Percentiles rank a stretch among this genome's conserved stretches.
These are phyloP conservation scores for Homalodisca vitripennis DNA, from an alignment of 1,140 invertebrate species.

Conservation along the genomic window DNA sequence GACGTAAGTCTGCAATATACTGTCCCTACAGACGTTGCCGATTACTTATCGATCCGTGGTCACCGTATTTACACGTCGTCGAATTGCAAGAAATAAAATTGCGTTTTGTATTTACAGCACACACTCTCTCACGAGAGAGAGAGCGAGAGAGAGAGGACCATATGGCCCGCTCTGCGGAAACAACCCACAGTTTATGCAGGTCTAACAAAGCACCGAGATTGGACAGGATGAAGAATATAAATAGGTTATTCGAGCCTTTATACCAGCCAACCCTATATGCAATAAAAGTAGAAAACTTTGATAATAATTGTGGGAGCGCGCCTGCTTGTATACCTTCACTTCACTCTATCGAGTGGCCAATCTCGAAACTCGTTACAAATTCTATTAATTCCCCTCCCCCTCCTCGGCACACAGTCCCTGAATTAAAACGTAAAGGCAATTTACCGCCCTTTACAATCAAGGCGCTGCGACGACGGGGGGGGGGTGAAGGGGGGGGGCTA, in stretches of 20 bases:
- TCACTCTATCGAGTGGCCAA: conserved; percentile 27
- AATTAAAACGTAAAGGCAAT: conserved; percentile 32
- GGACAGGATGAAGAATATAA: conserved; percentile 26
- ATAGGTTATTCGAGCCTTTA: conserved; percentile 25
- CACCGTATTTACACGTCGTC: no score
- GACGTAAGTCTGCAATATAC: no score
- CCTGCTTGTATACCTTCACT: conserved; percentile 25
- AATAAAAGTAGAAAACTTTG: conserved; percentile 27
- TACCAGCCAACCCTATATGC: conserved; percentile 22
- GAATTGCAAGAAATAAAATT: no score
- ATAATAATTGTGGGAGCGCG: conserved; percentile 22
- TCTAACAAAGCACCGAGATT: conserved; percentile 16
- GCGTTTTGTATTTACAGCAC: no score
- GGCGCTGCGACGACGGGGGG: conserved; percentile 12
- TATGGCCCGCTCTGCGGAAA: no score
- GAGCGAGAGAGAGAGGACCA: no score
- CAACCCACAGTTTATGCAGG: neutral
- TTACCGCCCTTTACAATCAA: conserved; percentile 29
- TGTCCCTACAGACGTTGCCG: no score
- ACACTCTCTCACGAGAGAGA: no score
- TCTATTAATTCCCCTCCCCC: conserved; percentile 30
- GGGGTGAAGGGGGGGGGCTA: neutral
- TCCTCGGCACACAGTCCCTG: conserved; percentile 27
- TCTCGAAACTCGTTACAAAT: conserved; percentile 31
- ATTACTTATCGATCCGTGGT: no score